Evolutionary conservation across 2,113 vertebrate genomes (phyloP).

Genomic region (Heterotilapia buettikoferi): DNA sequence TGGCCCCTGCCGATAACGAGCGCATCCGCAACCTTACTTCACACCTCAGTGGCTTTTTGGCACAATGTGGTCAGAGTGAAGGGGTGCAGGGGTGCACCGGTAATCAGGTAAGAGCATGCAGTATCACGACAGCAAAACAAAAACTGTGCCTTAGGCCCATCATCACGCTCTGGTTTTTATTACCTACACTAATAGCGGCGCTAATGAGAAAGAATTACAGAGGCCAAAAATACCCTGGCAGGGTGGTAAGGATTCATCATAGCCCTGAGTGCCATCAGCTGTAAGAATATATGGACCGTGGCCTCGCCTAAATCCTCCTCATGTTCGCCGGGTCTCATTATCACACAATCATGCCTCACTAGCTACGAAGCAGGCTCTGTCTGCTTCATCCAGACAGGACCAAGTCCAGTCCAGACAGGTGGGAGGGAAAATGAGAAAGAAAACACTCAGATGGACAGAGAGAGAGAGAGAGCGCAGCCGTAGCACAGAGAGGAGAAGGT

Average conservation of each 20-base stretch:
- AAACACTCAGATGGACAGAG: not conserved
- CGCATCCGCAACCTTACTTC: not conserved
- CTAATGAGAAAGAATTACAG: constrained; percentile 52
- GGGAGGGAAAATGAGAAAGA: not conserved
- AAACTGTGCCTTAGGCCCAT: not conserved
- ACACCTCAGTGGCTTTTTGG: not conserved
- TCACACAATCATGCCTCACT: constrained; percentile 28
- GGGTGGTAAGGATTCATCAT: not conserved
- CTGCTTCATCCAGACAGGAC: constrained; percentile 1
- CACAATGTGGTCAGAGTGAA: not conserved
- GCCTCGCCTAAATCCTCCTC: not conserved
- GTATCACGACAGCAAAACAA: not conserved
- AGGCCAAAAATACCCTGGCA: constrained; percentile 45
- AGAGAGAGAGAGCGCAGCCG: fast-evolving
- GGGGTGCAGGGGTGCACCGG: not conserved
- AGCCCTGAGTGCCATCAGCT: not conserved
- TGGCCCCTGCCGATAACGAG: not conserved
- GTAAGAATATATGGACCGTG: constrained; percentile 36
- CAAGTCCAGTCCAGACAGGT: constrained; percentile 29
- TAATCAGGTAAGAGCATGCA: not conserved
- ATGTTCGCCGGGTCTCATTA: constrained; percentile 35
- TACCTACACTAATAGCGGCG: constrained; percentile 26
- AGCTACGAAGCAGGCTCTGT: not conserved
- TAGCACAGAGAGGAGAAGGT: not conserved
- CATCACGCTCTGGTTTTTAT: constrained; percentile 23